Evolutionary conservation across 2,888 invertebrate species (phyloP).

Genomic region (Xylota sylvarum): DNA sequence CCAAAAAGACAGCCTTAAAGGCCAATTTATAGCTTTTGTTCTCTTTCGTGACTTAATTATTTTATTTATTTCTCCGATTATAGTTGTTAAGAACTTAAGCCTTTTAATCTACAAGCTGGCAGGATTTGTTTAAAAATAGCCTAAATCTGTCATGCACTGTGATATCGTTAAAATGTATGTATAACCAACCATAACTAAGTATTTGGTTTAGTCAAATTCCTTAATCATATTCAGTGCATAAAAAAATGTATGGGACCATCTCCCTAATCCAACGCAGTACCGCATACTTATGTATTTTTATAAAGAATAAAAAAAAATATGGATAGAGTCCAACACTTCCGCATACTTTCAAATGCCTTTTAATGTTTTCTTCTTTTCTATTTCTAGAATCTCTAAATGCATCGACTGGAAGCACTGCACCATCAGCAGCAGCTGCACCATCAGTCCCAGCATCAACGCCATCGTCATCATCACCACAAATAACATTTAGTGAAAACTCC

Average conservation of each 20-base stretch:
- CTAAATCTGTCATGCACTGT: too few species aligned
- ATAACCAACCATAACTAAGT: too few species aligned
- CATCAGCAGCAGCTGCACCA: conserved; percentile 48
- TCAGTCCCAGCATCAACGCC: conserved; percentile 28
- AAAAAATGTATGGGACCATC: conserved; percentile 5
- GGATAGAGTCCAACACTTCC: conserved; percentile 60
- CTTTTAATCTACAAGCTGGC: too few species aligned
- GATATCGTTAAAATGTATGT: too few species aligned
- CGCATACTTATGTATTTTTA: conserved; percentile 18
- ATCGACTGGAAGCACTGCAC: conserved; percentile 58
- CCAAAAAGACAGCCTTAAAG: too few species aligned
- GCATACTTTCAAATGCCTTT: conserved; percentile 61
- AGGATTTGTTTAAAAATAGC: too few species aligned
- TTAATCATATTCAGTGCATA: background rate
- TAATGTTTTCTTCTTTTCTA: conserved; percentile 43
- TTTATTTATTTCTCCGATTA: too few species aligned
- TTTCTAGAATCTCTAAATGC: conserved; percentile 69
- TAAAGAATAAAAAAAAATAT: too few species aligned
- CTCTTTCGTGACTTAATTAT: too few species aligned
- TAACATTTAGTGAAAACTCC: conserved; percentile 84
- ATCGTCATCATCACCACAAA: conserved; percentile 77
- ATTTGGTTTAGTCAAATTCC: background rate
- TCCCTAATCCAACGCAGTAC: conserved; percentile 3
- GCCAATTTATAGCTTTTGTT: too few species aligned
- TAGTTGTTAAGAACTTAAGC: too few species aligned